Base-by-base conservation (phyloP, 1,140 invertebrate genomes). In the Physella acuta region DNA sequence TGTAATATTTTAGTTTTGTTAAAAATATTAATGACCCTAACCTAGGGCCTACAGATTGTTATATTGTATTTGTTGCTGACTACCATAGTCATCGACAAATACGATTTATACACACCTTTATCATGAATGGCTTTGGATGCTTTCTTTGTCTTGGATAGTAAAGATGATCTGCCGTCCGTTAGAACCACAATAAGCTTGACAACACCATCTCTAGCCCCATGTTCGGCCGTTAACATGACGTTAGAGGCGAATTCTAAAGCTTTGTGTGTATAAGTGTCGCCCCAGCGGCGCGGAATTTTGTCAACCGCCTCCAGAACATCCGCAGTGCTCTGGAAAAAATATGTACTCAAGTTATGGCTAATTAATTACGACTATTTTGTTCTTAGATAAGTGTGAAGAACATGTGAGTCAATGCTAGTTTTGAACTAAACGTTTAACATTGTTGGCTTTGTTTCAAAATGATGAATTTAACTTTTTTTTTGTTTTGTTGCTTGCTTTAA, bases 81-180 rank as follows among this genome's bases (percentile, higher is more conserved):
- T 28, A 5, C 8, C 24, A 14, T 28, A 11, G 8, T 44, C 20
- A 20, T 11, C 39, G 20, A 44, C 8, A 44, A 44, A 44, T 44
- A 11, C 8, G 8, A 8, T 20, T 44, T 8, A 20, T 44, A 59
- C 60, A 39, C 26, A 65, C 65, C 65, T 20, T 59, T 63, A 36
- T 8, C 56, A 49, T 68, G 65, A 26, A 72, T 26, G 1, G 44
- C 26, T n/a, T n/a, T 3, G 20, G 67, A 61, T 3, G 37, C 59
- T 16, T n/a, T 53, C 16, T 44, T 4, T 5, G 72, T 72, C 16
- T 61, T 70, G n/a, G 64, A 61, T 3, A 26, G 8, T 55, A 71
- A 67, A 16, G 72, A 68, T 4, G 76, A 77, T 34, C 70, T 61
- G 17, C 80, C 80, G 59, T 81, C 80, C 3, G 80, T 81, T 26